Evolutionary conservation across 2,113 vertebrate species (phyloP).

Genomic region (Cinclus mexicanus): DNA sequence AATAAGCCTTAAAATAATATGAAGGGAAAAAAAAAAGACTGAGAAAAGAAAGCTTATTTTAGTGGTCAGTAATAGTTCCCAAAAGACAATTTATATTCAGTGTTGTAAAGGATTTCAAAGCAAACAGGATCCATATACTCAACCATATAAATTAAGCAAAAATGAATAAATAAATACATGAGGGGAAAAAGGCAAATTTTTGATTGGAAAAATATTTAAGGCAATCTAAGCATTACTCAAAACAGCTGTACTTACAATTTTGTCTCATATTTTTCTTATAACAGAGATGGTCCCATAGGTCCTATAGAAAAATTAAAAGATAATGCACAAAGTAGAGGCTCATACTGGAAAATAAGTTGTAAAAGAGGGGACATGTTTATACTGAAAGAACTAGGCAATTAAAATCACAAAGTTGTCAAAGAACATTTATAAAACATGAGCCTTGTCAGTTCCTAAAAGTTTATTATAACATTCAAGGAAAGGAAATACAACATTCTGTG

Average conservation of each 20-base stretch:
- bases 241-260: not conserved
- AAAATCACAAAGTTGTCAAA: not conserved
- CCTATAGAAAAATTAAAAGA: not conserved
- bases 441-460: not conserved
- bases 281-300: not conserved
- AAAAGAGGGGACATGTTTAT: not conserved
- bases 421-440: not conserved
- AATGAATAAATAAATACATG: not conserved
- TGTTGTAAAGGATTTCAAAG: not conserved
- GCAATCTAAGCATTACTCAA: not conserved
- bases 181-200: rapidly evolving
- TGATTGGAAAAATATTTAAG: not conserved
- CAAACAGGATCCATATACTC: not conserved
- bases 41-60: not conserved
- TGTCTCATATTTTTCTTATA: not conserved
- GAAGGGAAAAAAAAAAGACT: not conserved
- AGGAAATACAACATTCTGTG: not conserved
- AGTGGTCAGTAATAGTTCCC: not conserved
- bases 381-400: not conserved
- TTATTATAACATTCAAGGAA: not conserved
- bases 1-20: not conserved
- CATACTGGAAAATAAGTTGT: not conserved
- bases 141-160: not conserved
- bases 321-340: not conserved
- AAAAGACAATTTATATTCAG: not conserved